phyloP scores from a whole-genome alignment of 2,888 invertebrate genomes.

The Alcis repandata region DNA sequence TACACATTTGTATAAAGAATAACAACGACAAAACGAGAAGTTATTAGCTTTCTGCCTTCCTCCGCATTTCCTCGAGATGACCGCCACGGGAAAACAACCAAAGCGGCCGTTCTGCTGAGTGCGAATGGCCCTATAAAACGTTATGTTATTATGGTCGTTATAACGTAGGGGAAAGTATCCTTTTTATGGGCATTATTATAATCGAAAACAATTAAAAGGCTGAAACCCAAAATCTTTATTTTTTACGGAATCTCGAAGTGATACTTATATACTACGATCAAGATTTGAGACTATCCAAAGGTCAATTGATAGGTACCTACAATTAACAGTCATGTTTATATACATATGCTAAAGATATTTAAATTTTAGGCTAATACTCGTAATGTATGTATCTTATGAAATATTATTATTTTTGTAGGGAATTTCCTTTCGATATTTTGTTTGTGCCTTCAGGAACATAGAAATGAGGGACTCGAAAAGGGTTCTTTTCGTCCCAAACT shows the following conservation, averaged over 20 bases:
- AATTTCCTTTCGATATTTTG: background rate
- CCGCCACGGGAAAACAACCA: slow-evolving; percentile 17
- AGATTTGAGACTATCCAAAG: too few relatives aligned
- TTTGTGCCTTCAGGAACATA: background rate
- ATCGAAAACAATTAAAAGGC: slow-evolving; percentile 31
- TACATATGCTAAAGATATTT: too few relatives aligned
- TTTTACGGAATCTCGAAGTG: too few relatives aligned
- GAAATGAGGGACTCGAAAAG: slow-evolving; percentile 10
- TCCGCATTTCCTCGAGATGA: slow-evolving; percentile 20
- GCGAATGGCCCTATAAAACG: slow-evolving; percentile 31
- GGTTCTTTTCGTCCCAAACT: slow-evolving; percentile 6
- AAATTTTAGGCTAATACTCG: too few relatives aligned
- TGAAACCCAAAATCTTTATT: background rate
- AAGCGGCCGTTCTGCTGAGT: slow-evolving; percentile 25
- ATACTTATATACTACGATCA: too few relatives aligned
- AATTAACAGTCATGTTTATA: too few relatives aligned
- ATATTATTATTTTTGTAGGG: too few relatives aligned
- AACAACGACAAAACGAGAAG: slow-evolving; percentile 1
- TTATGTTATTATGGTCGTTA: slow-evolving; percentile 37
- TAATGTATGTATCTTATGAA: too few relatives aligned
- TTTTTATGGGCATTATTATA: slow-evolving; percentile 26
- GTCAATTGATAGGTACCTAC: too few relatives aligned
- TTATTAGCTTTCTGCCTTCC: slow-evolving; percentile 27
- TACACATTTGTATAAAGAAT: slow-evolving; percentile 7
- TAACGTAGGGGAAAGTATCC: slow-evolving; percentile 26